Base-by-base conservation (phyloP, 2,888 invertebrate species). In the Adela reaumurella region DNA sequence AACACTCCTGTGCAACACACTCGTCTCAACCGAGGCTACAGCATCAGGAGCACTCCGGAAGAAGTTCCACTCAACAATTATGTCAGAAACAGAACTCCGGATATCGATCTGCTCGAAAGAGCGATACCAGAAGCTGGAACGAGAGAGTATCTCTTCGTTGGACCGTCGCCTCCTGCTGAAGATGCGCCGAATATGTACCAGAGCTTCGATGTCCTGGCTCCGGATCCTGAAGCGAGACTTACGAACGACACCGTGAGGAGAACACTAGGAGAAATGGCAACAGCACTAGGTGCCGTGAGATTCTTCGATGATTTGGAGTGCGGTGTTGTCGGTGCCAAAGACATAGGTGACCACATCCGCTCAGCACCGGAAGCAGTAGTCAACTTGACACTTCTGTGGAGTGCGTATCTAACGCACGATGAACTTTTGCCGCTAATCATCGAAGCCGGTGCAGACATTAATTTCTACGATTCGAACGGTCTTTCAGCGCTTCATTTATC, bases 111-210 rank as follows among this genome's bases (percentile, higher is more conserved):
- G 62, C 73, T 87, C 54, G 87, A 88, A 61, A 81, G 85, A 28
- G 84, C 85, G 53, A 81, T 81, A 49, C 76, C 74, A 17, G 65
- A 67, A 2, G 69, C 67, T n/a, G 70, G 68, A 55, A 35, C 49
- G 1, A 72, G 71, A 46, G 88, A 88, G 65, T 89, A 87, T 61
- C 83, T 90, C 70, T 89, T 90, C 62, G 88, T 88, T 54, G 90
- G 90, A 16, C 88, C 88, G 14, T 88, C 90, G 5, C 90, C 90
- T 14, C 90, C 90, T 2, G 87, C 89, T 44, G 90, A 91, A 69
- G 88, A 89, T 72, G 87, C 88, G 2, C 87, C 89, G 46, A 87
- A 88, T 57, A 84, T 89, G 76, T 88, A 89, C 66, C 89, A 90
- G 57, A 90, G 87, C 63, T 89, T 89, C 54, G 87, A 87, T 59